Evolutionary conservation across 2,888 invertebrate species (phyloP), one percentile per base, ranked within the genome.

Genomic region (Nyleta sp.): DNA sequence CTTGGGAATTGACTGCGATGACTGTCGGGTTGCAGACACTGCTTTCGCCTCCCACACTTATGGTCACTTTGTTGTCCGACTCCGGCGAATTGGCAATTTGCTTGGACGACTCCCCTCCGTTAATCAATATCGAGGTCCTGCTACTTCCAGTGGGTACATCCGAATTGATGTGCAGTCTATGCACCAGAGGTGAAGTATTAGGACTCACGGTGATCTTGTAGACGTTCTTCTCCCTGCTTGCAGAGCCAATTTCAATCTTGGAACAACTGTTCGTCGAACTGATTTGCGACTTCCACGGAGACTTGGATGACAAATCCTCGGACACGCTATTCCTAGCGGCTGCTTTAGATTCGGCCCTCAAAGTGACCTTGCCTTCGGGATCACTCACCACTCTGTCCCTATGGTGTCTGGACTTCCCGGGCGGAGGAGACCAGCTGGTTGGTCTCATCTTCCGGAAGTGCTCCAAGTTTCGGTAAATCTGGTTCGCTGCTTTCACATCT

Each of bases 101-200:
- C 4, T 68, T 53, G 2, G 60, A 17, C 28, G n/a, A n/a, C 11
- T 13, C 8, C 22, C 88, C 86, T 2, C 87, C 85, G 44, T 89
- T 89, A 17, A 90, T 89, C n/a, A 88, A 64, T 20, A 96, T 88
- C 18, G 90, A 91, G 93, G 96, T 91, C 94, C 95, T 88, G 93
- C 94, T 60, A 93, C 95, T 87, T 92, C 95, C 86, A 91, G 94
- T 91, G 84, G 83, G 84, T 70, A 33, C 42, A 13, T 78, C 70
- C n/a, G 83, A 84, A 5, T 85, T 86, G 6, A 91, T 85, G 46
- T 88, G 89, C 5, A 91, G 75, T 48, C 90, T 86, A 78, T 91
- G 91, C n/a, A 91, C 86, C 50, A 89, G 10, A 22, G 88, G 89
- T 1, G 86, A 83, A 1, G 86, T 81, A 22, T 84, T 80, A 1